phyloP scores from a whole-genome alignment of 2,113 vertebrate species.

The Carettochelys insculpta region DNA sequence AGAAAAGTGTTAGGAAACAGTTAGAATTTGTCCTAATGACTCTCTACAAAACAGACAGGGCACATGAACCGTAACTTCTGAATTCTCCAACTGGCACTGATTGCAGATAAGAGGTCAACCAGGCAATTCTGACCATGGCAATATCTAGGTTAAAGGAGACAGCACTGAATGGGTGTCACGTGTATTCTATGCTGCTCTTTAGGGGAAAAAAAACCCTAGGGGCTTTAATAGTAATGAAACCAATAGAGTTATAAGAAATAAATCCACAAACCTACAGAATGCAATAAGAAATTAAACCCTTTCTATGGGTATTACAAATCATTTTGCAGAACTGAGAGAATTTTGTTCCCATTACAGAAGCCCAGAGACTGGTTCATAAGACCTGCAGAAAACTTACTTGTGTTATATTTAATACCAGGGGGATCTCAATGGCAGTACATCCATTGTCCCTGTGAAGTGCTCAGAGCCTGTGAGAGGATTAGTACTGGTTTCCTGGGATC shows the following conservation, averaged over 20 bases:
- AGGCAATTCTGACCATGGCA: background rate
- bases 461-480: background rate
- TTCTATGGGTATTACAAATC: background rate
- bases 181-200: background rate
- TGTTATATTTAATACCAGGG: background rate
- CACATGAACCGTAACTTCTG: background rate
- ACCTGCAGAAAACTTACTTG: background rate
- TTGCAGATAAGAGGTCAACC: accelerated
- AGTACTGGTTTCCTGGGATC: accelerated
- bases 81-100: background rate
- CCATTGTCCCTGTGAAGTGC: background rate
- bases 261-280: background rate
- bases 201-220: accelerated
- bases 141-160: accelerated
- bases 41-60: background rate
- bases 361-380: background rate
- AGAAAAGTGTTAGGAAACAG: background rate
- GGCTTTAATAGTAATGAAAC: background rate
- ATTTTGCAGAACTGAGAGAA: background rate
- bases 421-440: background rate
- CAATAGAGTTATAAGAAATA: background rate
- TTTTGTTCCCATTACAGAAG: background rate
- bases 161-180: background rate
- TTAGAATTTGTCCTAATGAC: background rate
- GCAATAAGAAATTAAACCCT: background rate